These are phyloP conservation scores for Ictidomys tridecemlineatus DNA, from an alignment of 2,113 vertebrate genomes.

Conservation along the genomic window DNA sequence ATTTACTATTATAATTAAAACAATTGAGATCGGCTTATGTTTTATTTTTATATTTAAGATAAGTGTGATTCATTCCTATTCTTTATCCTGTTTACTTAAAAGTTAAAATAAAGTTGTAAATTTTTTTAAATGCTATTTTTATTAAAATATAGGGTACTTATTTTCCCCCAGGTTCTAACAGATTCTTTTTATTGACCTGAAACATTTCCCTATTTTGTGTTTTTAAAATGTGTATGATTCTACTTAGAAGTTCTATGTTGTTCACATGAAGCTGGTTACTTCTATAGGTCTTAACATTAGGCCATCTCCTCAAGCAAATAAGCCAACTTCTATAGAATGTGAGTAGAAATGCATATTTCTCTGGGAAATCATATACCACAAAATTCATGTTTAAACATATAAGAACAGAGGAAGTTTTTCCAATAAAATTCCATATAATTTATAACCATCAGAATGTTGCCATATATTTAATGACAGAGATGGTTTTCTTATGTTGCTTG, in stretches of 20 bases:
- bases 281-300: neutral
- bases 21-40: neutral
- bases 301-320: neutral
- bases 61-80: neutral
- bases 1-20: neutral
- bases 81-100: neutral
- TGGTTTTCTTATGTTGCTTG: neutral
- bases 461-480: neutral
- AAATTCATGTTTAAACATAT: slow-evolving; percentile 22
- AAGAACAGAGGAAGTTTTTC: neutral
- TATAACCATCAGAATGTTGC: neutral
- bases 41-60: neutral
- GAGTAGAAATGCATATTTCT: neutral
- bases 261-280: neutral
- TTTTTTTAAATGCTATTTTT: neutral
- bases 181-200: neutral
- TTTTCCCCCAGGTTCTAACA: neutral
- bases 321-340: neutral
- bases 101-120: neutral
- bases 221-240: neutral
- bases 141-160: neutral
- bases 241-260: neutral
- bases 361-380: neutral
- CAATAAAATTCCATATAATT: neutral
- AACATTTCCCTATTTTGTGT: neutral